Evolutionary conservation across 2,888 invertebrate genomes (phyloP).

Genomic region (Cantharis flavilabris): DNA sequence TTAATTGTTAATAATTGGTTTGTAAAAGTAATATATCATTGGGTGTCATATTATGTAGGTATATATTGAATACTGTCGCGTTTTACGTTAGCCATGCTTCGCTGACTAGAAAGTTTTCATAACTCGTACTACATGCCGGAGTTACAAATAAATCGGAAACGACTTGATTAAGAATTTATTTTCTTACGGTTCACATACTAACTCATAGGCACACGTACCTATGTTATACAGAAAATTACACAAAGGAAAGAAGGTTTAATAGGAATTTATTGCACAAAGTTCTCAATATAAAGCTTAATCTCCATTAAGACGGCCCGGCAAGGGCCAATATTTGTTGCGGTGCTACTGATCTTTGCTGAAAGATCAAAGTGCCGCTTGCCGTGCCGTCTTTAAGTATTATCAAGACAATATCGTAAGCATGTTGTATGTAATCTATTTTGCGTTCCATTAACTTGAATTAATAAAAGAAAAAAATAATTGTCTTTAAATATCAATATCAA

Average conservation of each 20-base stretch:
- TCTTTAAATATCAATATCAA: too few species aligned
- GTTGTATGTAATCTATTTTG: too few species aligned
- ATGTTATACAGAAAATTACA: background rate
- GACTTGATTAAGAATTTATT: background rate
- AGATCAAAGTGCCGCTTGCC: too few species aligned
- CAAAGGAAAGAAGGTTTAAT: background rate
- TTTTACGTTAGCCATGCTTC: background rate
- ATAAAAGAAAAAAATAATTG: too few species aligned
- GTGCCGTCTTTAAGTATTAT: too few species aligned
- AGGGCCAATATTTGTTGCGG: too few species aligned
- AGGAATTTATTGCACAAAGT: background rate
- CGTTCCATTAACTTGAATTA: too few species aligned
- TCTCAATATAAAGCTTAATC: background rate
- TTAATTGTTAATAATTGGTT: background rate
- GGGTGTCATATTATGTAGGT: background rate
- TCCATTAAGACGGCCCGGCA: too few species aligned
- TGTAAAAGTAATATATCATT: background rate
- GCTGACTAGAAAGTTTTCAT: background rate
- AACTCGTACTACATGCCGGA: background rate
- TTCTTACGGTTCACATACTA: background rate
- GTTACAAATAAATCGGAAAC: background rate
- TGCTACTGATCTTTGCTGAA: too few species aligned
- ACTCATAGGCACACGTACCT: background rate
- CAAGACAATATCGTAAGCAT: too few species aligned
- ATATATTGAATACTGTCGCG: background rate